Evolutionary conservation across 2,888 invertebrate species (phyloP).

Genomic region (Lochmaea capreae): DNA sequence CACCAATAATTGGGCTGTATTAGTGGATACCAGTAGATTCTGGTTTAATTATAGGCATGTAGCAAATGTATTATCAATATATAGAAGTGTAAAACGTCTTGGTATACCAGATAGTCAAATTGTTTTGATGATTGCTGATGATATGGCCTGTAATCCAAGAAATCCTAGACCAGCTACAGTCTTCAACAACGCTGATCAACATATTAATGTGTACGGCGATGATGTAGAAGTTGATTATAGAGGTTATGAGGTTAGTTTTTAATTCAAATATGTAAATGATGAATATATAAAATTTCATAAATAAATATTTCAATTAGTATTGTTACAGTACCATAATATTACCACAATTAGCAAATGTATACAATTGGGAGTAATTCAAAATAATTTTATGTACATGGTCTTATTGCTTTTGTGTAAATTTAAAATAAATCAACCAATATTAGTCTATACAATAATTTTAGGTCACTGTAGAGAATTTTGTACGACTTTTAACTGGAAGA

Average conservation of each 20-base stretch:
- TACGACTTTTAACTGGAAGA: slow-evolving; percentile 93
- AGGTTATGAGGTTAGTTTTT: slow-evolving; percentile 80
- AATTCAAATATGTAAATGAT: neutral
- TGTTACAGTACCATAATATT: neutral
- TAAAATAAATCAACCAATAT: neutral
- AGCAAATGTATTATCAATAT: slow-evolving; percentile 97
- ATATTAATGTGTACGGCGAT: slow-evolving; percentile 98
- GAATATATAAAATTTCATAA: too few species aligned
- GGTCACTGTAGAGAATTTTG: slow-evolving; percentile 99
- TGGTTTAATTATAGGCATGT: slow-evolving; percentile 99
- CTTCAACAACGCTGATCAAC: slow-evolving; percentile 97
- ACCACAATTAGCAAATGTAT: neutral
- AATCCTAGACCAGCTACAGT: slow-evolving; percentile 98
- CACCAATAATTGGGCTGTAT: slow-evolving; percentile 99
- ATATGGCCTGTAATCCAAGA: slow-evolving; percentile 98
- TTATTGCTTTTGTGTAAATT: neutral
- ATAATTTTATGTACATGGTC: neutral
- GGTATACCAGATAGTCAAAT: slow-evolving; percentile 99
- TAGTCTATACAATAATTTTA: slow-evolving; percentile 57
- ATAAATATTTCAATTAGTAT: neutral
- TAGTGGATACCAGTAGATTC: slow-evolving; percentile 98
- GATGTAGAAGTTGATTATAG: slow-evolving; percentile 99
- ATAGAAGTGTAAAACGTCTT: slow-evolving; percentile 95
- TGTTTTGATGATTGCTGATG: slow-evolving; percentile 99
- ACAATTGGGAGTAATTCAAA: neutral